Evolutionary conservation across 92 coral and sea anemone species (phyloP), one percentile per base, ranked within the genome.

Genomic region (Muricea muricata): DNA sequence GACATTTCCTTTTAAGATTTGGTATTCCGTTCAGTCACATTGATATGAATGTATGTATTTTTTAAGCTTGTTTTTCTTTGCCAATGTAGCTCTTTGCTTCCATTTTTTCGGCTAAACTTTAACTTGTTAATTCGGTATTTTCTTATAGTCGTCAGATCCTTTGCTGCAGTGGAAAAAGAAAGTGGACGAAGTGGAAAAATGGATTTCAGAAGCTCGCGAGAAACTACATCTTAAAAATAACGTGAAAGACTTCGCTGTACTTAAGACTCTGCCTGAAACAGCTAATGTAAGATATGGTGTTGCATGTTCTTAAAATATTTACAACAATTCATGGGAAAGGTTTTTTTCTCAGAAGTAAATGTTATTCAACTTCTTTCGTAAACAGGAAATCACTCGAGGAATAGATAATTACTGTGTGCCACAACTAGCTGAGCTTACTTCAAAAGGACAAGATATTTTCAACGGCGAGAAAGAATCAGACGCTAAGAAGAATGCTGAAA

Each of bases 11-110:
- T 23, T 56, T n/a, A 23, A 78, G 83, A 78, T 78, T 78, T 58
- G 83, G 83, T 56, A 40, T 78, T 21, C 47, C 61, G 11, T 78
- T 78, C 83, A 78, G 83, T 39, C 83, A 78, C 39, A 57, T 78
- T 39, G 71, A 78, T 32, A n/a, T 57, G 52, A 35, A 8, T 2
- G 83, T 78, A 78, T 33, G 71, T 78, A 15, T n/a, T 1, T 71
- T n/a, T n/a, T n/a, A n/a, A n/a, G n/a, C n/a, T n/a, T 2, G n/a
- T 0, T 39, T 32, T n/a, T 12, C 13, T 68, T 14, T 68, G 40
- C 26, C 18, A 14, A 7, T 31, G 31, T 2, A 21, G 28, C 14
- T 2, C 2, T n/a, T n/a, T n/a, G n/a, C n/a, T n/a, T n/a, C n/a
- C n/a, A n/a, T n/a, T n/a, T n/a, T n/a, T n/a, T n/a, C n/a, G n/a